A percentile compares a stretch with the other conserved stretches of the same genome.
Evolutionary conservation across 2,113 vertebrate species (phyloP).

Genomic region (Hippocampus guttulatus): DNA sequence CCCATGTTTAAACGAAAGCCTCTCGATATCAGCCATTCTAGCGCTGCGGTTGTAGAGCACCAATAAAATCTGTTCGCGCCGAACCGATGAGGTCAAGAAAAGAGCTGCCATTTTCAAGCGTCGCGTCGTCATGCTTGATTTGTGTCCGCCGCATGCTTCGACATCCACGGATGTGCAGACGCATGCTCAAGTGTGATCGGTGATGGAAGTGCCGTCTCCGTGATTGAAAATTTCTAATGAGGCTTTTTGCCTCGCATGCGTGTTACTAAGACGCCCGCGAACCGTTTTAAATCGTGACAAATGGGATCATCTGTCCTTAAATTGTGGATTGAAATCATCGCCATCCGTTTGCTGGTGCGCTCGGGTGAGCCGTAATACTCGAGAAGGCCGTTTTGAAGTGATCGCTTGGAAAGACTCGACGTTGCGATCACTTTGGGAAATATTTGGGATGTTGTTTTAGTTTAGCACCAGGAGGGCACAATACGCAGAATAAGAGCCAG

Average conservation of each 20-base stretch:
- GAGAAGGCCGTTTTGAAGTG: neutral
- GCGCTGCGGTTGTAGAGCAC: neutral
- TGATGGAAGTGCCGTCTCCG: too few relatives aligned
- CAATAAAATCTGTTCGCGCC: neutral
- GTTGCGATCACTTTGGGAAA: constrained; percentile 7
- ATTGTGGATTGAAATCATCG: neutral
- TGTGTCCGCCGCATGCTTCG: too few relatives aligned
- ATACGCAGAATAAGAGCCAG: constrained; percentile 2
- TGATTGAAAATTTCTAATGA: too few relatives aligned
- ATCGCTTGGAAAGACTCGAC: neutral
- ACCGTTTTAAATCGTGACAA: neutral
- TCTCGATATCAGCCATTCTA: neutral
- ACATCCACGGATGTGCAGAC: too few relatives aligned
- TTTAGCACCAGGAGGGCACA: neutral
- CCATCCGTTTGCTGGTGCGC: neutral
- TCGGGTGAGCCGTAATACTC: neutral
- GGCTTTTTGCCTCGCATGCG: too few relatives aligned
- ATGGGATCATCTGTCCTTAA: neutral
- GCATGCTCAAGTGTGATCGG: too few relatives aligned
- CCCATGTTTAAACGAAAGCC: neutral
- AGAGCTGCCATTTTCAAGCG: too few relatives aligned
- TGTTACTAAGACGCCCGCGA: neutral
- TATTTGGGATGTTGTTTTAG: constrained; percentile 1
- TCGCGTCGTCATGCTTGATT: too few relatives aligned
- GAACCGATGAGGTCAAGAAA: neutral